Base-by-base conservation (phyloP, 2,888 invertebrate species). In the Drosophila neutralis region DNA sequence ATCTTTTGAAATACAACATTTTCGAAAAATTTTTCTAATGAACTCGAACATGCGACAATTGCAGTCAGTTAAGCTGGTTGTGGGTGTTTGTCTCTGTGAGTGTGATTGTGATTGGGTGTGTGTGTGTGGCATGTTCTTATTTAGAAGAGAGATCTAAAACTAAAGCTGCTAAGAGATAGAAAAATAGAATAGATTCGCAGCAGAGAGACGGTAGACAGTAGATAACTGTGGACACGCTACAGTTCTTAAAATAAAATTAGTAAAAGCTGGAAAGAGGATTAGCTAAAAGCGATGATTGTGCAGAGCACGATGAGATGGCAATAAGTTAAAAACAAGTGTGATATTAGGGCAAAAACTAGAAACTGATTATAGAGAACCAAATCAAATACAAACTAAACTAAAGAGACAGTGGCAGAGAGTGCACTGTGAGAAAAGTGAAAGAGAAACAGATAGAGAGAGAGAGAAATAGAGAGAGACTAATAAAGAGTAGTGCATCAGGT, bases 311-410 rank as follows among this genome's bases (percentile, higher is more conserved):
- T 73, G 71, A 68, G n/a, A 29, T 38, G 73, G 66, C 48, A 40
- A n/a, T 27, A 49, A 31, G 66, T 72, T 81, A 63, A 72, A 69
- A 78, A 78, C 63, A 84, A 75, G 85, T 80, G 72, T 72, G 51
- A 57, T 56, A 54, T 89, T 77, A 90, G 78, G 71, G 80, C 82
- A 78, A 74, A 77, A 72, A 73, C 61, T 62, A 69, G 66, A 56
- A 75, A 66, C 45, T 66, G 31, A 56, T 36, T 63, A 29, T 38
- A 73, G 80, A 77, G 48, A 74, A 73, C 56, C 57, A 78, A 76
- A 76, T 64, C 42, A 67, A 52, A 53, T 67, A 45, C 24, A 49
- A 73, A 68, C 29, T 67, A 21, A 56, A 77, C 48, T 40, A 58
- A 42, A 64, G 24, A 77, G 29, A 42, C 42, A 48, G 63, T 58